Evolutionary conservation across 2,797 vertebrate genomes (phyloP).

Genomic region (Etheostoma perlongum): DNA sequence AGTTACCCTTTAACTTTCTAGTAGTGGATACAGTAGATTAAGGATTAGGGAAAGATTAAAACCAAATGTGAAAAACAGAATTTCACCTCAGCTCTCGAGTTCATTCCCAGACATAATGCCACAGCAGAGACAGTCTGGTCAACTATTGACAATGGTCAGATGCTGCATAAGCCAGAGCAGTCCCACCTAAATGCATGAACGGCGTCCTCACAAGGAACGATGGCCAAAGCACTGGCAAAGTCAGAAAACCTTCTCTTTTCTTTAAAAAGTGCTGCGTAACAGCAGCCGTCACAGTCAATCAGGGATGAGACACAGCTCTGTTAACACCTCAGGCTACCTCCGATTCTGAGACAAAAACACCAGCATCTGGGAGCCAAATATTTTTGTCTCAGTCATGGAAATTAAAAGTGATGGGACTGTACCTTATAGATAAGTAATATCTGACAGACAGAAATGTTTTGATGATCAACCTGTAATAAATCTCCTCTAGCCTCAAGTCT

Average conservation of each 20-base stretch:
- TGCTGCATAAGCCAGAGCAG: conserved; percentile 23
- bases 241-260: conserved; percentile 41
- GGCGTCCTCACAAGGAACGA: conserved; percentile 57
- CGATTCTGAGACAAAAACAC: conserved; percentile 34
- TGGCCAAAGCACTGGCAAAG: conserved; percentile 34
- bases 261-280: conserved; percentile 34
- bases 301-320: conserved; percentile 39
- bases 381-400: conserved; percentile 40
- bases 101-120: conserved; percentile 16
- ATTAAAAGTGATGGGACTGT: conserved; percentile 35
- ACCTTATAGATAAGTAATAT: conserved; percentile 25
- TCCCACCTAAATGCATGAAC: conserved; percentile 40
- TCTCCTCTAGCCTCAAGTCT: background rate
- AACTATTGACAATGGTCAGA: conserved; percentile 64
- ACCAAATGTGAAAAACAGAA: background rate
- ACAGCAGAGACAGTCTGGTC: conserved; percentile 18
- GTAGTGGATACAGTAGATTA: background rate
- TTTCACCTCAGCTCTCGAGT: background rate
- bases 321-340: conserved; percentile 45
- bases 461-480: conserved; percentile 35
- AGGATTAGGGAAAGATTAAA: background rate
- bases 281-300: conserved; percentile 39
- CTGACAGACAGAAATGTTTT: conserved; percentile 31
- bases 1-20: background rate
- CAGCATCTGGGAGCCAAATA: conserved; percentile 26